Base-by-base conservation (phyloP, 2,797 vertebrate species). In the Hoplostethus mediterraneus region DNA sequence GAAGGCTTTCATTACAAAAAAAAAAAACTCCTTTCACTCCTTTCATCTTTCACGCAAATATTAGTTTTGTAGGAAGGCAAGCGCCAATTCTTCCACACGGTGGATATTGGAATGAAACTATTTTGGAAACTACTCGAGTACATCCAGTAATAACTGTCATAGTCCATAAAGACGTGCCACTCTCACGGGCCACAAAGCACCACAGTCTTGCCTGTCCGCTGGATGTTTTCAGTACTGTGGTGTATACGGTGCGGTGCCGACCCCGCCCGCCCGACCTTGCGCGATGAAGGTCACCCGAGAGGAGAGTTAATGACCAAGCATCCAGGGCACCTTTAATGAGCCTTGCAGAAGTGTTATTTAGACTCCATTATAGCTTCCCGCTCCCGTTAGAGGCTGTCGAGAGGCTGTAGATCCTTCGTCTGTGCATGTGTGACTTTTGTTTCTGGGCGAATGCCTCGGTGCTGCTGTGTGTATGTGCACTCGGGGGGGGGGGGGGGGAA, bases 271-370 rank as follows among this genome's bases (percentile, higher is more conserved):
- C 45, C 56, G 54, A 61, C 80, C 68, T 76, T 70, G 59, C 85
- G 76, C 25, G 0, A 14, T 61, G 75, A 85, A 86, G 82, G 82
- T 88, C 71, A 81, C 57, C 54, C 36, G 42, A 67, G 82, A 73
- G 31, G 77, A 70, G 56, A 77, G 72, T 83, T 78, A 78, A 85
- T 74, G 79, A 80, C 73, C 65, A 25, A 61, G 67, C 63, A 53
- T 66, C 71, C 58, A 53, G 73, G 78, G 73, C 65, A 71, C 10
- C 61, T 83, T 87, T 82, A 88, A 87, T 77, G 83, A 89, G 87
- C 51, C 63, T 53, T 54, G 45, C 67, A 67, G 71, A 67, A 80
- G 67, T 68, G 67, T 81, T 85, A 69, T 78, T 85, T 78, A 84
- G 75, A 75, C 82, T 78, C 45, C 60, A 81, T 79, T 73, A 82